phyloP scores from a whole-genome alignment of 2,113 vertebrate species.

The Dicrurus megarhynchus region DNA sequence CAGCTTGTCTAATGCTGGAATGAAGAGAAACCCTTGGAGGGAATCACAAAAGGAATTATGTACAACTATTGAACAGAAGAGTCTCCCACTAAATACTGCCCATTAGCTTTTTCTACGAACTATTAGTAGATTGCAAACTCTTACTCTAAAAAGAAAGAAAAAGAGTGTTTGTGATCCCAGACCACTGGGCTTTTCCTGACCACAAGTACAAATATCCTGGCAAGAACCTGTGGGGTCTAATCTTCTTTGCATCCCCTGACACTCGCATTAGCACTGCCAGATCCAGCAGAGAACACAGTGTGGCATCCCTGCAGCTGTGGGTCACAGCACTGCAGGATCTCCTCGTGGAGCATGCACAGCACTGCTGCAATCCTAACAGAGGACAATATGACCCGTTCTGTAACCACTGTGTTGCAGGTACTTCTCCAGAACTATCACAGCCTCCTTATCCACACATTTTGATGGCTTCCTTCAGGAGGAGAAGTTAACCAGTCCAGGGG shows the following conservation, averaged over 20 bases:
- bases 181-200: background rate
- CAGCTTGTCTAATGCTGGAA: background rate
- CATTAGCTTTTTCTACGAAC: background rate
- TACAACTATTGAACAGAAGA: background rate
- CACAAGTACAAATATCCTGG: background rate
- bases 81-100: background rate
- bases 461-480: background rate
- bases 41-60: background rate
- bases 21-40: background rate
- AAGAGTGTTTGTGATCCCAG: background rate
- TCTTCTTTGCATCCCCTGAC: background rate
- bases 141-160: background rate
- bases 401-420: background rate
- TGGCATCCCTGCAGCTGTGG: background rate
- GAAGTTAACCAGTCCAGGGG: background rate
- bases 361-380: background rate
- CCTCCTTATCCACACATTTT: background rate
- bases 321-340: background rate
- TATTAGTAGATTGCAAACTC: background rate
- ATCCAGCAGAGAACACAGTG: background rate
- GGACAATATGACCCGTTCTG: background rate
- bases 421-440: background rate
- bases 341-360: background rate
- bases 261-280: background rate
- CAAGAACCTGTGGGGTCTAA: background rate